phyloP scores from a whole-genome alignment of 2,113 vertebrate genomes.

The Neomonachus schauinslandi region DNA sequence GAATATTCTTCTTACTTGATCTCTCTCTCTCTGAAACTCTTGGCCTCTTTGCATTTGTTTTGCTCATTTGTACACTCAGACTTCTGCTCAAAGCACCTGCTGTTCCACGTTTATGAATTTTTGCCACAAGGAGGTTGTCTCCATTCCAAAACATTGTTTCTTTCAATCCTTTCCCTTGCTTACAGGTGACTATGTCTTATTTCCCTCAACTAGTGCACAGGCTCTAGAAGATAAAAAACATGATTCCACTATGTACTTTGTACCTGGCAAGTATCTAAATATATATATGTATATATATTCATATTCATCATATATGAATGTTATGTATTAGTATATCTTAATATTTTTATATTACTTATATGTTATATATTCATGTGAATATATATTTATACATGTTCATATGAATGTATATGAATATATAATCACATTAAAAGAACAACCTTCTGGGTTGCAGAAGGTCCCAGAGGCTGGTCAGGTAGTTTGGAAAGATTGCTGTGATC shows the following conservation, averaged over 20 bases:
- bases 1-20: neutral
- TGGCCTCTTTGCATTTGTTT: neutral
- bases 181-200: neutral
- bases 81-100: neutral
- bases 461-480: too few species aligned
- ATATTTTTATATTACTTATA: neutral
- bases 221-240: neutral
- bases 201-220: neutral
- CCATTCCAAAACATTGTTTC: neutral
- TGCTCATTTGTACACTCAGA: neutral
- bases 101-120: neutral
- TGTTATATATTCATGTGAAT: neutral
- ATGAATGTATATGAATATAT: neutral
- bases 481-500: neutral
- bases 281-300: neutral
- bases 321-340: neutral
- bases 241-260: neutral
- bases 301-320: neutral
- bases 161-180: neutral
- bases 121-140: accelerated
- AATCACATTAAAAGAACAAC: neutral
- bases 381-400: neutral
- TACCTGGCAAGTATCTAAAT: neutral
- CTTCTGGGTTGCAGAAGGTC: neutral
- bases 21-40: neutral